These are phyloP conservation scores for Penaeus monodon DNA, from an alignment of 2,888 invertebrate species.

Conservation along the genomic window DNA sequence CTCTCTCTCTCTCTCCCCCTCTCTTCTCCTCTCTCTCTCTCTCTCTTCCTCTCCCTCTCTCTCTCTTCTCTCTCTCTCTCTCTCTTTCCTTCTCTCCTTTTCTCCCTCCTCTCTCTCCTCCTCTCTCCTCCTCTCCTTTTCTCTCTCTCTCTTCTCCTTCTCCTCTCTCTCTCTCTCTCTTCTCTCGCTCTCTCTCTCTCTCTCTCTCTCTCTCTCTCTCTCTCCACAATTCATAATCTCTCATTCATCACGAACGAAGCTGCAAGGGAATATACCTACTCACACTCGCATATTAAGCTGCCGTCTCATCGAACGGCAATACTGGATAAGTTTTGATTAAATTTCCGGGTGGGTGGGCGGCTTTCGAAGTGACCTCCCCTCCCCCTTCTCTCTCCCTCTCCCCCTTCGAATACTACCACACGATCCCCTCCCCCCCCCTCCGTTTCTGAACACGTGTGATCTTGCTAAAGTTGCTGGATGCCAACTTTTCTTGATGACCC, in stretches of 20 bases:
- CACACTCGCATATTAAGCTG: too few relatives aligned
- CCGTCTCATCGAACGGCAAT: too few relatives aligned
- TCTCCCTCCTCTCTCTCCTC: not conserved
- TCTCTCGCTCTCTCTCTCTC: not conserved
- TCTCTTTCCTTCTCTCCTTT: too few relatives aligned
- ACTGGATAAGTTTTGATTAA: too few relatives aligned
- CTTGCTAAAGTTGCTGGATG: too few relatives aligned
- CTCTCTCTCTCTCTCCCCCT: not conserved
- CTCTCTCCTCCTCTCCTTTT: not conserved
- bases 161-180: conserved; percentile 22
- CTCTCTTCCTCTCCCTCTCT: too few relatives aligned
- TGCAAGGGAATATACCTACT: too few relatives aligned
- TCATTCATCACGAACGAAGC: not conserved
- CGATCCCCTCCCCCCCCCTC: not conserved
- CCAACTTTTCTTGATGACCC: too few relatives aligned
- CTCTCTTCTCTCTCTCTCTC: not conserved
- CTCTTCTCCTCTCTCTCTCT: not conserved
- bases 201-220: conserved; percentile 2
- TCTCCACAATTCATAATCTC: not conserved
- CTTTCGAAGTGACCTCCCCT: not conserved
- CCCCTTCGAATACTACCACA: not conserved
- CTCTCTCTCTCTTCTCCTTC: not conserved
- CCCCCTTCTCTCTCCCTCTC: not conserved
- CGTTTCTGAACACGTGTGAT: not conserved
- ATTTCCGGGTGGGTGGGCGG: not conserved